Conservation (phyloP, 2,113 vertebrate genomes). For the Mobula hypostoma region DNA sequence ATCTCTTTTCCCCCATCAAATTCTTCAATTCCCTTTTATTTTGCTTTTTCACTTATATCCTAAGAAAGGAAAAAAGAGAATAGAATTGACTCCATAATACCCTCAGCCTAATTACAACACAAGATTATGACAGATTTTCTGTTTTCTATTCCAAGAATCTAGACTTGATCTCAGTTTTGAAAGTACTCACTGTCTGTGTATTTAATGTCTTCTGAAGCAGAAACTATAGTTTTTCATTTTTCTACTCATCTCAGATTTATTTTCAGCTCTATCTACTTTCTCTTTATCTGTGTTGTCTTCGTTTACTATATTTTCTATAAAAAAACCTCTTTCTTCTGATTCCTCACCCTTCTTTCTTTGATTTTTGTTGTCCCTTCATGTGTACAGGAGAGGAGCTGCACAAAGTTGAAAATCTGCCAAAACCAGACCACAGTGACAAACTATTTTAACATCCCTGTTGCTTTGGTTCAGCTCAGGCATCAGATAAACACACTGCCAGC, state of each 20-base stretch:
- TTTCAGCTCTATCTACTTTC: background rate
- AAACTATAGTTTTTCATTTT: background rate
- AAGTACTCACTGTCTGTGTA: too few relatives aligned
- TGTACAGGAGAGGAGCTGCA: background rate
- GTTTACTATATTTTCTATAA: background rate
- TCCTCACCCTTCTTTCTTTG: background rate
- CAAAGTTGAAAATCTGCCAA: background rate
- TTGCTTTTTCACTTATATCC: too few relatives aligned
- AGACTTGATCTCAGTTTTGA: too few relatives aligned
- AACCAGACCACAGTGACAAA: background rate
- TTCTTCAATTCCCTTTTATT: background rate
- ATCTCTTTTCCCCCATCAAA: background rate
- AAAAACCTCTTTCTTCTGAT: background rate
- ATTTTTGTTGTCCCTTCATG: background rate
- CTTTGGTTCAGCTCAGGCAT: background rate
- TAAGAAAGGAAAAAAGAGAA: too few relatives aligned
- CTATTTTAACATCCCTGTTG: background rate
- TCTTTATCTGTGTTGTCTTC: background rate
- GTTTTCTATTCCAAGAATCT: too few relatives aligned
- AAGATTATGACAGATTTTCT: too few relatives aligned
- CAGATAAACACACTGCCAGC: background rate
- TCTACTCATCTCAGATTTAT: background rate
- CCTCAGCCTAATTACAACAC: too few relatives aligned
- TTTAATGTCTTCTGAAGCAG: too few relatives aligned
- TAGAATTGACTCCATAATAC: too few relatives aligned